Evolutionary conservation across 2,888 invertebrate genomes (phyloP).

Genomic region (Synergus umbraculus): DNA sequence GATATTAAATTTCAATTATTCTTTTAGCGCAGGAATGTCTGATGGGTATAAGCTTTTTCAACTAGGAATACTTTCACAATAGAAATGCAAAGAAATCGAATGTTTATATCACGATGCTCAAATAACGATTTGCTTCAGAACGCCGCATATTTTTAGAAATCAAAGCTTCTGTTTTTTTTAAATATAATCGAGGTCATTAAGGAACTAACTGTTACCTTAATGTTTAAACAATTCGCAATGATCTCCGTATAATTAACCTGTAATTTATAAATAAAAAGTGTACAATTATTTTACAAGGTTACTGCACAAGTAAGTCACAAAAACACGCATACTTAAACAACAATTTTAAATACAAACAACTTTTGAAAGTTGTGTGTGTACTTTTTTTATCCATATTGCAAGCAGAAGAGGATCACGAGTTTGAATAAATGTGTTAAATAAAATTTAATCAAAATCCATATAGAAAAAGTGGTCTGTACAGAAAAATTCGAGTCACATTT

Average conservation of each 20-base stretch:
- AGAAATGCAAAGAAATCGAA: slow-evolving; percentile 9
- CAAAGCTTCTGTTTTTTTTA: neutral
- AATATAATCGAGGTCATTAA: neutral
- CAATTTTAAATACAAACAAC: neutral
- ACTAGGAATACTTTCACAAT: slow-evolving; percentile 33
- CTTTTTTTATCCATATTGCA: neutral
- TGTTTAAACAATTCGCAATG: neutral
- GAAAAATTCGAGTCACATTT: neutral
- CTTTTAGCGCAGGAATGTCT: neutral
- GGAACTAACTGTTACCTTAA: neutral
- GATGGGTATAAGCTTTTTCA: slow-evolving; percentile 12
- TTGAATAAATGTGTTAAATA: neutral
- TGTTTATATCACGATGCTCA: slow-evolving; percentile 9
- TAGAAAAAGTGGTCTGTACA: neutral
- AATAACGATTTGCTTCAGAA: neutral
- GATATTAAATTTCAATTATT: neutral
- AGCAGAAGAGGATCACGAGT: neutral
- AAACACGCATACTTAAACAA: neutral
- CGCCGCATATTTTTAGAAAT: neutral
- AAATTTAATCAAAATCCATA: neutral
- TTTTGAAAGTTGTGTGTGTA: neutral
- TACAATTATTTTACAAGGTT: neutral
- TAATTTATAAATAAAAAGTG: slow-evolving; percentile 2
- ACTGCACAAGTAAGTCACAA: neutral
- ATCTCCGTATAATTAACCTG: neutral